Conservation (phyloP, 2,888 invertebrate genomes). For the Sussaba pulchella region DNA sequence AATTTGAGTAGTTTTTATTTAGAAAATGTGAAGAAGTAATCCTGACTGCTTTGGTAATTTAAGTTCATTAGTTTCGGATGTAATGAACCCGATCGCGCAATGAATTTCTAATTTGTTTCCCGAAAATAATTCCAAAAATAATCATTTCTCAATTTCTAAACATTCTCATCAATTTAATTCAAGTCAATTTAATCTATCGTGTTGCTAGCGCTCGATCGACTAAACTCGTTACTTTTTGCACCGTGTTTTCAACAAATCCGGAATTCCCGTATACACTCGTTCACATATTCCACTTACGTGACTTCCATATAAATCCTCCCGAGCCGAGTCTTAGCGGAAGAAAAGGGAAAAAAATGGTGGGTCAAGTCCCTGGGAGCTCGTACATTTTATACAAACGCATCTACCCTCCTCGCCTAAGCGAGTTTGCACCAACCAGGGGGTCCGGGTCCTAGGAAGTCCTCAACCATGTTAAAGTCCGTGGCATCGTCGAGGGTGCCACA, state of each 20-base stretch:
- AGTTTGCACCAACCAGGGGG: constrained; percentile 43
- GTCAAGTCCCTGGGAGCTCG: constrained; percentile 10
- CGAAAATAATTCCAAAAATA: too few relatives aligned
- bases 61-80: too few relatives aligned
- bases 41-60: too few relatives aligned
- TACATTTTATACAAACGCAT: constrained; percentile 38
- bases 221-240: not conserved
- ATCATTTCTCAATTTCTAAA: too few relatives aligned
- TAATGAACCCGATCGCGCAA: too few relatives aligned
- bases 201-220: not conserved
- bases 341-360: constrained; percentile 4
- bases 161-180: too few relatives aligned
- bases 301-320: not conserved
- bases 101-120: too few relatives aligned
- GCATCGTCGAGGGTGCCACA: constrained; percentile 51
- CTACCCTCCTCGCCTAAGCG: constrained; percentile 29
- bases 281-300: constrained; percentile 6
- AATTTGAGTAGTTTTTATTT: too few relatives aligned
- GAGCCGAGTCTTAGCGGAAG: not conserved
- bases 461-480: constrained; percentile 11
- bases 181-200: not conserved
- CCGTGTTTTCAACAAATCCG: constrained; percentile 5
- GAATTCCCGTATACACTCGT: not conserved
- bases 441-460: constrained; percentile 28
- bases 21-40: too few relatives aligned